Conservation (phyloP, 2,113 vertebrate species). For the Tapirus terrestris region DNA sequence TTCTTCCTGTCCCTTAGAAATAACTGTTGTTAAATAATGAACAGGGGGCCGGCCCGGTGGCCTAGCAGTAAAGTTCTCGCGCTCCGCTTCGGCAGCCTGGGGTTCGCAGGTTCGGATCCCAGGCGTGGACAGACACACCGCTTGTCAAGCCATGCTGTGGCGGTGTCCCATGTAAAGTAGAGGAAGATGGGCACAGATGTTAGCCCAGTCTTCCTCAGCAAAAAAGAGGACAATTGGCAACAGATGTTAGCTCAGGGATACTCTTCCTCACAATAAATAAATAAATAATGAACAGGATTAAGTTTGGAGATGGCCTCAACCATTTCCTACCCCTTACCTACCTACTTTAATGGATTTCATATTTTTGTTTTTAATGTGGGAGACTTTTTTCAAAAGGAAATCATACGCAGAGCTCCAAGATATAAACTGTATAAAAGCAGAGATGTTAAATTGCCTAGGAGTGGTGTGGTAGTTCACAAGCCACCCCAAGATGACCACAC, state of each 20-base stretch:
- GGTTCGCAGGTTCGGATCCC: too few relatives aligned
- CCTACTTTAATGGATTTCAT: not conserved
- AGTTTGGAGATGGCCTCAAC: not conserved
- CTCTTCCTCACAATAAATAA: too few relatives aligned
- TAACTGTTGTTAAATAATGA: not conserved
- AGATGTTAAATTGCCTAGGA: not conserved
- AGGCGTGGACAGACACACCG: too few relatives aligned
- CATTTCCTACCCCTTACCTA: not conserved
- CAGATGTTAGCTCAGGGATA: too few relatives aligned
- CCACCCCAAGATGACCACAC: not conserved
- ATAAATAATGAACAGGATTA: not conserved
- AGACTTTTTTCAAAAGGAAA: constrained; percentile 13
- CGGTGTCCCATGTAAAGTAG: too few relatives aligned
- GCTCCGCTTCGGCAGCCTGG: too few relatives aligned
- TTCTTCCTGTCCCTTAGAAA: constrained; percentile 14
- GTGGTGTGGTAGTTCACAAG: not conserved
- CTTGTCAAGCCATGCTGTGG: too few relatives aligned
- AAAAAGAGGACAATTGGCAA: too few relatives aligned
- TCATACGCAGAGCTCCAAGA: not conserved
- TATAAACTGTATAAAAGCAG: not conserved
- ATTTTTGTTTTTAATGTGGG: constrained; percentile 29
- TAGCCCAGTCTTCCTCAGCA: too few relatives aligned
- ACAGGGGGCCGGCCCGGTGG: not conserved
- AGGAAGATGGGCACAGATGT: too few relatives aligned
- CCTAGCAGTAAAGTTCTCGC: too few relatives aligned